These are phyloP conservation scores for Pelvicachromis taeniatus DNA, from an alignment of 2,113 vertebrate species.

Conservation along the genomic window DNA sequence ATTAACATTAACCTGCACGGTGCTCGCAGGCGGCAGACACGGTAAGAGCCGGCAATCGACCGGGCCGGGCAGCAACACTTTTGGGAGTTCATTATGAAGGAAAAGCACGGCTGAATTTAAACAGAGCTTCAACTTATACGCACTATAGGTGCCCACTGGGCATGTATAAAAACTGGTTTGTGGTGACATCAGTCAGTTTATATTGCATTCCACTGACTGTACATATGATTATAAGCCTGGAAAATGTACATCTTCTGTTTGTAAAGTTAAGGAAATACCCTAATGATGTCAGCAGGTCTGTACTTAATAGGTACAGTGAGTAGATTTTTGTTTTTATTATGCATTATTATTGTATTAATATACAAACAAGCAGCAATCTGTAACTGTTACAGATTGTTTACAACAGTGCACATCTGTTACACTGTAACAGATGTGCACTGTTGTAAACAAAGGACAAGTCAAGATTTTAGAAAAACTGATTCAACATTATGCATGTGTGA, in stretches of 20 bases:
- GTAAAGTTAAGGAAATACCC: not conserved
- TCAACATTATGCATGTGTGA: not conserved
- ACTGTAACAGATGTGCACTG: not conserved
- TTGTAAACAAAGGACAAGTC: not conserved
- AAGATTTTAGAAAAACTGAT: accelerated
- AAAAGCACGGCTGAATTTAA: not conserved
- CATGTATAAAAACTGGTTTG: not conserved
- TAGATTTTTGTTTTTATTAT: not conserved
- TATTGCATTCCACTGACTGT: not conserved
- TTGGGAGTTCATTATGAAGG: slow-evolving; percentile 11
- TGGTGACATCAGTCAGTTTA: not conserved
- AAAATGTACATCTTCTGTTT: not conserved
- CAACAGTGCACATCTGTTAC: not conserved
- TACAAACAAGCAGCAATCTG: not conserved
- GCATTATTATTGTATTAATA: not conserved
- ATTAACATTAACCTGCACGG: slow-evolving; percentile 81
- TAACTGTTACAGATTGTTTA: no score
- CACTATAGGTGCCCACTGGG: not conserved
- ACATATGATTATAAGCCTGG: not conserved
- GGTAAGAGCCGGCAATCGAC: slow-evolving; percentile 65
- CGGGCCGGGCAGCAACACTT: not conserved
- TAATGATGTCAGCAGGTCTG: not conserved
- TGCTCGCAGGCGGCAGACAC: slow-evolving; percentile 63
- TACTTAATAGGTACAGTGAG: not conserved
- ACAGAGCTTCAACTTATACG: not conserved